Evolutionary conservation across 2,797 vertebrate genomes (phyloP), one percentile per base, ranked within the genome.

Genomic region (Microtus californicus): DNA sequence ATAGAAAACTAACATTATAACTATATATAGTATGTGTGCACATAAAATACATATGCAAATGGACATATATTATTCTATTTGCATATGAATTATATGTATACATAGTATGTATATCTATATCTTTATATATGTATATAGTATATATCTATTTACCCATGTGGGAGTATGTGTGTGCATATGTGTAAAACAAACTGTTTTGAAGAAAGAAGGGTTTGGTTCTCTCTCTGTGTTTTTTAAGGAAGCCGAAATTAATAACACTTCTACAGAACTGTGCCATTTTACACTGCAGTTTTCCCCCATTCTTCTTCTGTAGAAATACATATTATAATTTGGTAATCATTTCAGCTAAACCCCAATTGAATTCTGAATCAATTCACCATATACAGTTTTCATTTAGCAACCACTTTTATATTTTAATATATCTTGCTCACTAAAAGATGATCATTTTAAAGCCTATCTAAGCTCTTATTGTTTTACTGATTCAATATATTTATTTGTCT

Each of bases 341-440:
- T 48, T 94, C 43, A 83, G n/a, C 69, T 45, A 29, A 65, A 34
- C 9, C 69, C 23, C 2, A 51, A 83, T 48, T 93, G 34, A 80
- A 4, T 83, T 71, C 34, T 27, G 63, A 90, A 56, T 45, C 23
- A 67, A 56, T 0, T 63, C 12, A n/a, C 21, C n/a, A 10, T 34
- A 63, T 6, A 63, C 45, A 48, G 76, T 51, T 63, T 63, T 56
- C 51, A 54, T 19, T 91, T 61, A 73, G 25, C 34, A 74, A 59
- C 56, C 81, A 23, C 54, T 37, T 29, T n/a, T 71, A 14, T 37
- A 74, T 90, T 95, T 85, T 77, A 94, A 69, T 69, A 81, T 14
- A 17, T 21, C 31, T 37, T 34, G n/a, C 11, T 87, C 8, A 71
- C 29, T 91, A 86, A 73, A 90, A 77, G 14, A 56, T 43, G n/a